Conservation (phyloP, 2,888 invertebrate genomes). For the Gisinianus flammeolus region DNA sequence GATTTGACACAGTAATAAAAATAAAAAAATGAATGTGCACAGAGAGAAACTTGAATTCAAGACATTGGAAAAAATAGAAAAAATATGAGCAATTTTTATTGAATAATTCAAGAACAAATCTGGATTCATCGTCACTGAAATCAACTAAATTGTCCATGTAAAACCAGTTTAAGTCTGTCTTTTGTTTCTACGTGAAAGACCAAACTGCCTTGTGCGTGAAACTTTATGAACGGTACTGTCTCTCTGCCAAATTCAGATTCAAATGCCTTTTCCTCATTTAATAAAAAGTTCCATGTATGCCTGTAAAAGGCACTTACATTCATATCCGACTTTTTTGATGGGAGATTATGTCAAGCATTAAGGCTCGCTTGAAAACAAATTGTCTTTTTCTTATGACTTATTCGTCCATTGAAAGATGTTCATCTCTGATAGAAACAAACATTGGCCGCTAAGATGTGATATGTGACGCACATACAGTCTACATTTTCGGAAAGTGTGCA, state of each 20-base stretch:
- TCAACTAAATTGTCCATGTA: constrained; percentile 11
- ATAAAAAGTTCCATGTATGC: constrained; percentile 25
- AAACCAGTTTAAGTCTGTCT: constrained; percentile 17
- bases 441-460: no score
- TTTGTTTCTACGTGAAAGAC: background rate
- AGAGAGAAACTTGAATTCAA: no score
- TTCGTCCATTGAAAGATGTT: background rate
- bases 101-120: no score
- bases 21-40: no score
- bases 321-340: constrained; percentile 21
- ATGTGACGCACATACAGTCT: no score
- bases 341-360: constrained; percentile 21
- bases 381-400: constrained; percentile 20
- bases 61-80: no score
- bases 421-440: background rate
- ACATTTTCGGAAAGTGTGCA: no score
- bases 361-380: constrained; percentile 5
- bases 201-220: background rate
- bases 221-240: background rate
- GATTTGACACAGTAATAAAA: no score
- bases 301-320: constrained; percentile 32
- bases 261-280: background rate
- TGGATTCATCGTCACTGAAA: background rate
- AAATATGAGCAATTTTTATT: no score
- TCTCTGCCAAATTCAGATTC: constrained; percentile 19